phyloP scores from a whole-genome alignment of 2,113 vertebrate species.

The Phalacrocorax brasilianus region DNA sequence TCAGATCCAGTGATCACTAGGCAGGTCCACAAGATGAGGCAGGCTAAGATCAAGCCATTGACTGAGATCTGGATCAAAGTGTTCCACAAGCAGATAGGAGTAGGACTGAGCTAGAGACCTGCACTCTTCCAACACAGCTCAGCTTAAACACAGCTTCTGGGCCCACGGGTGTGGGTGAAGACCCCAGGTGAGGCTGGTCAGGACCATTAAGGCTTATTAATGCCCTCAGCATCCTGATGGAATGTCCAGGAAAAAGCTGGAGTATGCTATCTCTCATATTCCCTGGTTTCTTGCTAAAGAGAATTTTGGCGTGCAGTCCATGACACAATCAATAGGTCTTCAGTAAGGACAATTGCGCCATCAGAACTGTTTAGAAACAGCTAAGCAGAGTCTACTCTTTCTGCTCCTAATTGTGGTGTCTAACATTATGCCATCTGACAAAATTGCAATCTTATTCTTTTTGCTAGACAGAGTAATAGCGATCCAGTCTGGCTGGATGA shows the following conservation, averaged over 20 bases:
- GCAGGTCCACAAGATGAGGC: not conserved
- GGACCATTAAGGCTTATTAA: not conserved
- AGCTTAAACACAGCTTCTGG: not conserved
- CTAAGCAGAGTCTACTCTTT: not conserved
- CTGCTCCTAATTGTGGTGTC: not conserved
- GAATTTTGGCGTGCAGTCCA: not conserved
- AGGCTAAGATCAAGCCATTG: not conserved
- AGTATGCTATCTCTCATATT: not conserved
- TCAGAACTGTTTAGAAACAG: not conserved
- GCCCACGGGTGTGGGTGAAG: not conserved
- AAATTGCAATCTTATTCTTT: not conserved
- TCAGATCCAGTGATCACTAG: not conserved
- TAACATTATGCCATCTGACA: not conserved
- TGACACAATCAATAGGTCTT: not conserved
- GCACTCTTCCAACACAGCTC: not conserved
- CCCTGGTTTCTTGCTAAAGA: not conserved
- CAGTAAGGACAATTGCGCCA: not conserved
- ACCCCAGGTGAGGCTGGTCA: not conserved
- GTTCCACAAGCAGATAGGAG: fast-evolving
- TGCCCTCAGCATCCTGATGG: not conserved
- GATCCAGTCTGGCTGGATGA: not conserved
- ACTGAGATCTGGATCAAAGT: not conserved
- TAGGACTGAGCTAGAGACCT: not conserved
- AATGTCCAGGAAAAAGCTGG: not conserved
- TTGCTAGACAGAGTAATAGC: not conserved